Base-by-base conservation (phyloP, 2,888 invertebrate genomes). In the Nyleta sp. region DNA sequence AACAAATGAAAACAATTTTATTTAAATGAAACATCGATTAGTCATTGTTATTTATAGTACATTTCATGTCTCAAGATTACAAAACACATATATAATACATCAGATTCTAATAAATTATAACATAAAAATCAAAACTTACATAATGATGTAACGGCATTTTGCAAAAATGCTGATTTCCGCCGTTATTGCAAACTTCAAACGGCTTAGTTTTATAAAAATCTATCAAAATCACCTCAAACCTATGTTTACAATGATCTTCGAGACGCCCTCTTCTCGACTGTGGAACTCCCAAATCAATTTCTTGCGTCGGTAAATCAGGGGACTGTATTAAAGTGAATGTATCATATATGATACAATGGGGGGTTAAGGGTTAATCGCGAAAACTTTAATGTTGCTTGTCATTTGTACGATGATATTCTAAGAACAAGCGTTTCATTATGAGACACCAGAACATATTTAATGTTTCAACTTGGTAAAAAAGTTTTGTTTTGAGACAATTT, bases 321-420 rank as follows among this genome's bases (percentile, higher is more conserved):
- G 44, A 44, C 20, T 20, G 15, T 18, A 44, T 5, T 24, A 48
- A 48, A 48, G 24, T 48, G 11, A 22, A 24, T 48, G n/a, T 48
- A 48, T 48, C 13, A 13, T 24, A 53, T 35, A 53, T 31, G 50
- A 33, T 52, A 52, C 50, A 52, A 6, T 28, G 22, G 50, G 31
- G 48, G 20, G 3, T 18, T 44, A 44, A 44, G 42, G 46, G n/a
- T n/a, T n/a, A n/a, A n/a, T n/a, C n/a, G n/a, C n/a, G n/a, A n/a
- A n/a, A n/a, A n/a, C n/a, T n/a, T n/a, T n/a, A n/a, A n/a, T n/a
- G n/a, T n/a, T n/a, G n/a, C n/a, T n/a, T n/a, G n/a, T n/a, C n/a
- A n/a, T n/a, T n/a, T n/a, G n/a, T n/a, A n/a, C n/a, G n/a, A n/a
- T n/a, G n/a, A n/a, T n/a, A n/a, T n/a, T n/a, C n/a, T n/a, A n/a